These are phyloP conservation scores for Hirtodrosophila histrioides DNA, from an alignment of 2,888 invertebrate species.

Conservation along the genomic window DNA sequence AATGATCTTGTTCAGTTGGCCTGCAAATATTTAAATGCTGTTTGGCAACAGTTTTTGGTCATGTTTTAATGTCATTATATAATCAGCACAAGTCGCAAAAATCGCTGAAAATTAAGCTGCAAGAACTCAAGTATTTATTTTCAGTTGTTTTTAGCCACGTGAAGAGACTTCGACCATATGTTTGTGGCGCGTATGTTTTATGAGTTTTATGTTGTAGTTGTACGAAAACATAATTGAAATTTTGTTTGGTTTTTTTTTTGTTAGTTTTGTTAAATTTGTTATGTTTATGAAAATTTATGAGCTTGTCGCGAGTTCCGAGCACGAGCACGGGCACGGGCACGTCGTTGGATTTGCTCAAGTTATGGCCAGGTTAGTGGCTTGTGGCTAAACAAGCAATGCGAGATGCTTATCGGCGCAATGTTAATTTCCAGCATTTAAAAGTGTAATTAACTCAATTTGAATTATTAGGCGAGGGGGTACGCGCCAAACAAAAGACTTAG, in stretches of 20 bases:
- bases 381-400: conserved; percentile 52
- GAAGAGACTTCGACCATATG: conserved; percentile 6
- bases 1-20: conserved; percentile 46
- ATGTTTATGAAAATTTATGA: conserved; percentile 76
- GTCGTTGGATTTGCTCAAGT: conserved; percentile 52
- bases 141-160: no score
- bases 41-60: conserved; percentile 47
- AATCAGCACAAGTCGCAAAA: conserved; percentile 76
- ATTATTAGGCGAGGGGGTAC: conserved; percentile 42
- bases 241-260: conserved; percentile 26
- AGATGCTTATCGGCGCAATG: conserved; percentile 73
- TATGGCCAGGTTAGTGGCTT: conserved; percentile 62
- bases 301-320: conserved; percentile 58
- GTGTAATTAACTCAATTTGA: conserved; percentile 78
- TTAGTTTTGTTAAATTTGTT: conserved; percentile 38
- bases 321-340: conserved; percentile 20
- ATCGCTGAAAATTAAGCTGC: conserved; percentile 56
- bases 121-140: conserved; percentile 38
- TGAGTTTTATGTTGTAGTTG: conserved; percentile 16
- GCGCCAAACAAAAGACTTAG: conserved; percentile 76
- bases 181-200: conserved; percentile 1
- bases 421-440: conserved; percentile 77
- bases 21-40: conserved; percentile 66
- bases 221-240: conserved; percentile 42
- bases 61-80: conserved; percentile 77